phyloP scores from a whole-genome alignment of 2,888 invertebrate genomes.

The Phengaris alcon region DNA sequence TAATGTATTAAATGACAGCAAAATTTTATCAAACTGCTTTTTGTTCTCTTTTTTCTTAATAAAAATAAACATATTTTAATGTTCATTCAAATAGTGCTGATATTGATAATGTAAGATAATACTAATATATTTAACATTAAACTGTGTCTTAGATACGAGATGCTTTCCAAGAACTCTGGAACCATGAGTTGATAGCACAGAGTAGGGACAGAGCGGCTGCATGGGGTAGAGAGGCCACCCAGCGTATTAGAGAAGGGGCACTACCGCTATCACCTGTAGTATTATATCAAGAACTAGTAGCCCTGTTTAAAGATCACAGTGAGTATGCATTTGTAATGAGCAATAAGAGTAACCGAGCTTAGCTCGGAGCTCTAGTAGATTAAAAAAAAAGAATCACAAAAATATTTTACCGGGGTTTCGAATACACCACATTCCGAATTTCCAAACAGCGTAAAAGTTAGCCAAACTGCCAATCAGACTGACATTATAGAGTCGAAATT shows the following conservation, averaged over 20 bases:
- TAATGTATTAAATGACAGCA: too few relatives aligned
- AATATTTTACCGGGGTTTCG: too few relatives aligned
- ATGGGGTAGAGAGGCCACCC: slow-evolving; percentile 59
- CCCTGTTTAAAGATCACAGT: slow-evolving; percentile 69
- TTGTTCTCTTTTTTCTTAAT: too few relatives aligned
- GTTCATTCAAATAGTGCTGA: background rate
- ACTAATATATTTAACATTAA: background rate
- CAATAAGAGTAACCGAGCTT: too few relatives aligned
- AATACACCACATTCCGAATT: too few relatives aligned
- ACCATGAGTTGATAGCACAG: slow-evolving; percentile 64
- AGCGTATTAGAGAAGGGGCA: slow-evolving; percentile 60
- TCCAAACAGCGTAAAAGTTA: too few relatives aligned
- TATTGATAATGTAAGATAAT: background rate
- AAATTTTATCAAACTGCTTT: too few relatives aligned
- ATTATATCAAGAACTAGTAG: slow-evolving; percentile 62
- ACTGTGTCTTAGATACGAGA: slow-evolving; percentile 50
- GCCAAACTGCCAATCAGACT: too few relatives aligned
- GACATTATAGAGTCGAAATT: too few relatives aligned
- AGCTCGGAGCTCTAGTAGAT: too few relatives aligned
- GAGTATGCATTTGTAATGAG: slow-evolving; percentile 30
- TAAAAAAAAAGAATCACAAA: too few relatives aligned
- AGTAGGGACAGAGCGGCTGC: slow-evolving; percentile 54
- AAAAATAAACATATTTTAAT: too few relatives aligned
- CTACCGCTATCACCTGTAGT: slow-evolving; percentile 64
- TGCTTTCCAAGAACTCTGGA: slow-evolving; percentile 61